Evolutionary conservation across 2,888 invertebrate genomes (phyloP).

Genomic region (Cryptophagus acutangulus): DNA sequence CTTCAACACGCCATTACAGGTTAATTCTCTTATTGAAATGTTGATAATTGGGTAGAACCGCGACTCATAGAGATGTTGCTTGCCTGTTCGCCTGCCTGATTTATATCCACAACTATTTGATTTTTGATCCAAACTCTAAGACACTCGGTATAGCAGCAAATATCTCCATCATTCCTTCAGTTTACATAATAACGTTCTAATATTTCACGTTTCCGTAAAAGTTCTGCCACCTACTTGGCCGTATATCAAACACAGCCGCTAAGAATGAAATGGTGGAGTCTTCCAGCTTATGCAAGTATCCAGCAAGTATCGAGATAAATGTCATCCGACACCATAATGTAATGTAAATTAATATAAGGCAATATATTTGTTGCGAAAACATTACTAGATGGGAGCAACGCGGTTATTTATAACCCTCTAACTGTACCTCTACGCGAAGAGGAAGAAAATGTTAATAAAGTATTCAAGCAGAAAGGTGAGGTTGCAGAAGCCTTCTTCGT

Average conservation of each 20-base stretch:
- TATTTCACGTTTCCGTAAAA: constrained; percentile 1
- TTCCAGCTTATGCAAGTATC: not conserved
- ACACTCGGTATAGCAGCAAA: too few species aligned
- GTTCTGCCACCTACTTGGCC: constrained; percentile 1
- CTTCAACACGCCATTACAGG: constrained; percentile 5
- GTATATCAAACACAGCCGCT: not conserved
- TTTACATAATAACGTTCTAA: constrained; percentile 1
- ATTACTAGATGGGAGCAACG: not conserved
- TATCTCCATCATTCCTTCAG: too few species aligned
- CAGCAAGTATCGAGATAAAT: constrained; percentile 2
- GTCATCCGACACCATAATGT: constrained; percentile 1
- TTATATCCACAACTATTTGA: too few species aligned
- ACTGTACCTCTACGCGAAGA: too few species aligned
- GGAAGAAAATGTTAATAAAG: too few species aligned
- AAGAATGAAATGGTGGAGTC: too few species aligned
- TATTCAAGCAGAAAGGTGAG: too few species aligned
- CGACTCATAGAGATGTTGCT: too few species aligned
- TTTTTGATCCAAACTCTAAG: too few species aligned
- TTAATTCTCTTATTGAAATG: constrained; percentile 9
- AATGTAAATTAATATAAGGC: constrained; percentile 1
- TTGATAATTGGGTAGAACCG: constrained; percentile 8
- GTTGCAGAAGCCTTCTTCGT: too few species aligned
- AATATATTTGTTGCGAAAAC: not conserved
- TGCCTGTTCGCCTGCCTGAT: too few species aligned
- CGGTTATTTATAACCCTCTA: constrained; percentile 1